Conservation (phyloP, 1,140 invertebrate species). For the Armadillidium nasatum region DNA sequence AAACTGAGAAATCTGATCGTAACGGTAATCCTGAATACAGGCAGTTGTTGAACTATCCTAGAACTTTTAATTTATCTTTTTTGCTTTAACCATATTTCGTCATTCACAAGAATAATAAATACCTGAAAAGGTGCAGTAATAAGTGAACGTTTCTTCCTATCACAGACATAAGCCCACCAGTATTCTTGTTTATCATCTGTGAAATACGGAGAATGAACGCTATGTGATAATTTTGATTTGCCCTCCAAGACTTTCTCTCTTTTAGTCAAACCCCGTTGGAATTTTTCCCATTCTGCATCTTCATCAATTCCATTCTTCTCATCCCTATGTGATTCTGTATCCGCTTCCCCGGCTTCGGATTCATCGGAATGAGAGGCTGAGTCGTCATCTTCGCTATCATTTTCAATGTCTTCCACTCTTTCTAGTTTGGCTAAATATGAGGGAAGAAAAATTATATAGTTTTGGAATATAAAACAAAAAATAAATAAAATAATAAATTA, state of each 20-base stretch:
- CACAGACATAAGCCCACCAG: conserved; percentile 98
- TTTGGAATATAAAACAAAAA: no score
- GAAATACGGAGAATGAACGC: conserved; percentile 92
- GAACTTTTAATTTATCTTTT: no score
- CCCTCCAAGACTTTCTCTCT: conserved; percentile 84
- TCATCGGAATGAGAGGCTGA: conserved; percentile 42
- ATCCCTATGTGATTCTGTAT: conserved; percentile 42
- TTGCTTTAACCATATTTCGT: no score
- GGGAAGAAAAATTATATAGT: not conserved
- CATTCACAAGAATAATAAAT: no score
- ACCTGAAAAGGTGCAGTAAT: conserved; percentile 87
- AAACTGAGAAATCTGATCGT: no score
- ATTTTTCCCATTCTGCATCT: conserved; percentile 58
- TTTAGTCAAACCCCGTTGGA: conserved; percentile 55
- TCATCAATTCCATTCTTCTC: conserved; percentile 49
- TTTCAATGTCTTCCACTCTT: conserved; percentile 52
- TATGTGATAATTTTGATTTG: conserved; percentile 87
- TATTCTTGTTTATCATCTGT: conserved; percentile 97
- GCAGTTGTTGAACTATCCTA: no score
- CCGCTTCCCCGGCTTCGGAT: conserved; percentile 45
- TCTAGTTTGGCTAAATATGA: conserved; percentile 45
- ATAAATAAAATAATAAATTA: not conserved
- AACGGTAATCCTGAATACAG: no score
- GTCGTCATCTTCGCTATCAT: conserved; percentile 44
- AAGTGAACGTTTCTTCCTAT: conserved; percentile 82